These are phyloP conservation scores for Ricordea florida DNA, from an alignment of 92 coral and sea anemone genomes.

Conservation along the genomic window DNA sequence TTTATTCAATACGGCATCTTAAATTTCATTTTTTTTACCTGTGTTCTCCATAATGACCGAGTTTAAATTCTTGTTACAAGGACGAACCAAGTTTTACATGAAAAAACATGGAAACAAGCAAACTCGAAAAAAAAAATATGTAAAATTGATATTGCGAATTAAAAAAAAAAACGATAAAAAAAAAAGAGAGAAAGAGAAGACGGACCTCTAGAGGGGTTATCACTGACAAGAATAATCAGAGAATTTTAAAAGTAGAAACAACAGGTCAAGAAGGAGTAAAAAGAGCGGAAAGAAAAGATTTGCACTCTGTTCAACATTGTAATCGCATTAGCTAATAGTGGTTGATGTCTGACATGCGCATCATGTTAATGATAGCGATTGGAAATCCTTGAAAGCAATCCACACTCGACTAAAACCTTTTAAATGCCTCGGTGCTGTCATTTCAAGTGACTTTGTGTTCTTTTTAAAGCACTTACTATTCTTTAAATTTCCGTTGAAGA, in stretches of 20 bases:
- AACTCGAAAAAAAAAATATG: constrained; percentile 8
- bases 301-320: constrained; percentile 38
- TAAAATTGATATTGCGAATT: neutral
- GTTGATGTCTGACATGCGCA: constrained; percentile 73
- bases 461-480: constrained; percentile 65
- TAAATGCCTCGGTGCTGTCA: constrained; percentile 86
- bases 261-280: constrained; percentile 27
- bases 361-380: constrained; percentile 77
- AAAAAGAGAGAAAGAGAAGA: neutral
- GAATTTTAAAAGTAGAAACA: neutral
- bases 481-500: constrained; percentile 92
- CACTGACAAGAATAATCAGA: neutral
- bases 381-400: constrained; percentile 91
- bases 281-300: constrained; percentile 37
- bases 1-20: constrained; percentile 27
- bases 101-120: neutral
- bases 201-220: constrained; percentile 3
- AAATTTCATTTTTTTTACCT: no score
- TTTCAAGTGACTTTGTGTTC: constrained; percentile 80
- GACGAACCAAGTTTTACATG: no score
- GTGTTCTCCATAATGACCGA: no score
- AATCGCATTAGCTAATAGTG: constrained; percentile 81
- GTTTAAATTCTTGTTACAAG: constrained; percentile 22
- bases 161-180: neutral
- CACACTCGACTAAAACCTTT: constrained; percentile 77